Base-by-base conservation (phyloP, 1,140 invertebrate genomes). In the Aphelinus atriplicis region DNA sequence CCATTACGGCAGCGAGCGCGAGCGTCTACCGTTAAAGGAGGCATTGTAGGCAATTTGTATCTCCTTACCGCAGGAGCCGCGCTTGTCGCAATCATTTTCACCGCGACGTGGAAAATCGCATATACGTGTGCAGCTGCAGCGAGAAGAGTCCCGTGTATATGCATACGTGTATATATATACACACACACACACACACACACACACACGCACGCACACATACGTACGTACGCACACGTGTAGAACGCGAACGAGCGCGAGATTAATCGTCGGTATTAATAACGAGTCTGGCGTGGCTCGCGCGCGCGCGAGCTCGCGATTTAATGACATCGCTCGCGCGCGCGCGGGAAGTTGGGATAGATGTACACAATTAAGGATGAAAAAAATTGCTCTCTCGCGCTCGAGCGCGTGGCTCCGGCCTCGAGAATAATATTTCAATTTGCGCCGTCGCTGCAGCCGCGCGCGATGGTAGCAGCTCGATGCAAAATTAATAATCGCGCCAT, bases 71-170 rank as follows among this genome's bases (percentile, higher is more conserved):
- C 46, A 65, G 53, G 53, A 50, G 50, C 42, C 45, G 60, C 43
- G 50, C 70, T 71, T 64, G 70, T 71, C 71, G 53, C 70, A 48
- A 72, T 57, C n/a, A 45, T 72, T 58, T 71, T 64, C 66, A 58
- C 55, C 50, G 51, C 51, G 10, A 56, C 7, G 3, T 3, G n/a
- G 43, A 63, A 71, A 71, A 64, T 55, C 10, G 61, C 43, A 53
- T 51, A 2, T 53, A 9, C 51, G 51, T 53, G 26, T 26, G 26
- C 26, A 26, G 26, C 26, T 26, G 26, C 26, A 26, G 26, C 26
- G 26, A 26, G 26, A 26, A 26, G 26, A 26, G 26, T 26, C 26
- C 26, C 26, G 26, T 26, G 26, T 26, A 26, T 26, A 26, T 26
- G 26, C 26, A 26, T 26, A 26, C 26, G 26, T 26, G 26, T 26